Conservation (phyloP, 1,140 invertebrate species). For the Pseudomyrmex flavicornis region DNA sequence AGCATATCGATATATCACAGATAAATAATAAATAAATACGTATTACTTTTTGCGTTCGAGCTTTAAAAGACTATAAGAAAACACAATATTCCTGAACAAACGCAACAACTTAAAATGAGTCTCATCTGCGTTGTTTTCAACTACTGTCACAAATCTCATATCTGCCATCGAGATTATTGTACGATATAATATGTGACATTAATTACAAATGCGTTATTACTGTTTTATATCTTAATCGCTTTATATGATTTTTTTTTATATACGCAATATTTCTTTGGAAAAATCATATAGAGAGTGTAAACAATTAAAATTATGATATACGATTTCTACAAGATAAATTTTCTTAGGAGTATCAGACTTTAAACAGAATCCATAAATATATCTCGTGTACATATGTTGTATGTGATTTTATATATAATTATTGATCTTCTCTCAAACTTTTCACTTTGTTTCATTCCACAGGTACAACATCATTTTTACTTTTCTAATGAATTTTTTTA, state of each 20-base stretch:
- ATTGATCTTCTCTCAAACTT: background rate
- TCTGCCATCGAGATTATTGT: constrained; percentile 31
- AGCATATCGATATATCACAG: constrained; percentile 68
- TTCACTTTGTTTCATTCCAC: constrained; percentile 49
- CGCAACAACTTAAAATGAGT: constrained; percentile 22
- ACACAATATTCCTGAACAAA: constrained; percentile 37
- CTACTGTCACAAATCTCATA: constrained; percentile 27
- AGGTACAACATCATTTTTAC: constrained; percentile 65
- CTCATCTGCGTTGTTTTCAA: constrained; percentile 6
- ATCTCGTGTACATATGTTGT: constrained; percentile 13
- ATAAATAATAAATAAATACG: constrained; percentile 67
- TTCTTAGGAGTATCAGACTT: constrained; percentile 18
- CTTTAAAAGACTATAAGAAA: constrained; percentile 32
- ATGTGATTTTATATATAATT: constrained; percentile 20
- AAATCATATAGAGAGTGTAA: constrained; percentile 19
- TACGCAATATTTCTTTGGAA: constrained; percentile 33
- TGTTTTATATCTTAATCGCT: constrained; percentile 24
- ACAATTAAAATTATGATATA: constrained; percentile 29
- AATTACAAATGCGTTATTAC: constrained; percentile 45
- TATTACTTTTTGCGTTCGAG: background rate
- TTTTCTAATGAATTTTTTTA: constrained; percentile 48
- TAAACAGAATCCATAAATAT: constrained; percentile 32
- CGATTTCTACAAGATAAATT: constrained; percentile 32
- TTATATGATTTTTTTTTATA: constrained; percentile 22
- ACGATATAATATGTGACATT: constrained; percentile 44